Evolutionary conservation across 2,113 vertebrate genomes (phyloP), one percentile per base, ranked within the genome.

Genomic region (Struthio camelus): DNA sequence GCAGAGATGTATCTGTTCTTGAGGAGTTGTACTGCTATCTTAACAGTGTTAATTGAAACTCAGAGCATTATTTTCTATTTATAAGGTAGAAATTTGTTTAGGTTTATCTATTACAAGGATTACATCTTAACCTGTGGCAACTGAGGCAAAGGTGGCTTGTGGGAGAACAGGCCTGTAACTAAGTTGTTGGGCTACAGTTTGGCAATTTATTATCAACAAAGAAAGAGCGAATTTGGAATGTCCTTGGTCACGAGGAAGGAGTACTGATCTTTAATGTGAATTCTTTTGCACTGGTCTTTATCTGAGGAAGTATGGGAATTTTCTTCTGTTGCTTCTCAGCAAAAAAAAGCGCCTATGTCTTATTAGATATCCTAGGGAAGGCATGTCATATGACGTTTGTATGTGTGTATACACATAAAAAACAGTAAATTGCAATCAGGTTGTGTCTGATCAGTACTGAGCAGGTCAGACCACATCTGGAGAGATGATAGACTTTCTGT

Each of bases 401-500:
- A 6, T 48, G 18, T 48, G 42, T 32, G 17, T 10, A 32, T 51
- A 46, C 0, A 1, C 38, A 61, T 38, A 75, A 85, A 80, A 28
- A 2, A 3, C 28, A 64, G 51, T 27, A 51, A 75, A 71, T 24
- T 67, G 51, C 46, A 71, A 75, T 78, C 53, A 36, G 58, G 3
- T 58, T 61, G 64, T 80, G 69, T 89, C 77, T 96, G 70, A 85
- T 76, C 12, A 1, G 79, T 87, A 20, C 14, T 32, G 56, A 44
- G 38, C 30, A 89, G 80, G 84, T 87, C 48, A 82, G 36, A n/a
- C 24, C 24, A 50, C 50, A 7, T 30, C 83, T 77, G 70, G 28
- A 80, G 58, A 76, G 77, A 70, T 30, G 62, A 46, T 66, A 92
- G 58, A 36, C 14, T 91, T 89, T 42, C 78, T 73, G 93, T 95